A percentile compares a stretch with the other conserved stretches of the same genome.
phyloP scores from a whole-genome alignment of 2,888 invertebrate species.

The Conomelus anceps region DNA sequence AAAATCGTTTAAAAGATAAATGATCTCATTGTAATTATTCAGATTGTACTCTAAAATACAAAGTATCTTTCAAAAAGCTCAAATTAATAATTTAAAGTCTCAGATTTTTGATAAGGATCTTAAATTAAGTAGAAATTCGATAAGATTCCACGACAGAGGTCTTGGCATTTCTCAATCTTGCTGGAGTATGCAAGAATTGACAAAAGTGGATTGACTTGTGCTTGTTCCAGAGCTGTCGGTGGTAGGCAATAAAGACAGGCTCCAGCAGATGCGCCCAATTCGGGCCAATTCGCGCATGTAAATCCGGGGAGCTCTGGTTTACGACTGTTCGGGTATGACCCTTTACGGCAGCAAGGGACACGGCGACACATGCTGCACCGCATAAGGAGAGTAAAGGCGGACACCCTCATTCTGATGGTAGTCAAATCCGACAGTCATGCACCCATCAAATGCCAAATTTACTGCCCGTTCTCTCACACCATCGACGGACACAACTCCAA shows the following conservation, averaged over 20 bases:
- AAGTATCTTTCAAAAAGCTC: too few relatives aligned
- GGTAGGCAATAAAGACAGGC: background rate
- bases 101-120: too few relatives aligned
- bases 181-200: background rate
- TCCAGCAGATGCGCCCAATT: background rate
- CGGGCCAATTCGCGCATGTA: background rate
- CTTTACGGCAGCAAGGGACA: background rate
- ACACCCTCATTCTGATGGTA: background rate
- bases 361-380: background rate
- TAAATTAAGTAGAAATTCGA: too few relatives aligned
- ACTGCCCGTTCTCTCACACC: background rate
- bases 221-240: background rate
- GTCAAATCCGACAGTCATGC: background rate
- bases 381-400: background rate
- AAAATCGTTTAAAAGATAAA: too few relatives aligned
- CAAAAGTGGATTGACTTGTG: background rate
- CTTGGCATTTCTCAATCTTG: background rate
- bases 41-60: too few relatives aligned
- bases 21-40: too few relatives aligned
- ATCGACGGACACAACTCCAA: background rate
- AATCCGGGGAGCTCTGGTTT: background rate
- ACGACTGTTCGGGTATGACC: background rate
- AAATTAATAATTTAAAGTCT: too few relatives aligned
- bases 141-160: too few relatives aligned
- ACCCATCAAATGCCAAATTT: background rate